Evolutionary conservation across 2,113 vertebrate genomes (phyloP), one percentile per base, ranked within the genome.

Genomic region (Hyperoodon ampullatus): DNA sequence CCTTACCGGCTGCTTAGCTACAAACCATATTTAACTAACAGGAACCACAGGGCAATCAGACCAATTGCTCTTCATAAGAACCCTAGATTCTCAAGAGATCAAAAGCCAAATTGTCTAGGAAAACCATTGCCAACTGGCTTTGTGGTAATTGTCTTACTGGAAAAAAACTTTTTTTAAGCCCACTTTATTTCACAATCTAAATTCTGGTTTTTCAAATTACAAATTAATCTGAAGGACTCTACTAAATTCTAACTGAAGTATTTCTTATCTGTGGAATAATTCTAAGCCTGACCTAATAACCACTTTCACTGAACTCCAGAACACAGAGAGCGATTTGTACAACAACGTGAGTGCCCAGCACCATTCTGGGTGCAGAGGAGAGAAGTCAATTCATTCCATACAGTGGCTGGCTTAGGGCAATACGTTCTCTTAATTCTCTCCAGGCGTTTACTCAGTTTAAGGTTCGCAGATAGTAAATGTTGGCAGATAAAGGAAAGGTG

Each of bases 161-260:
- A 55, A 97, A 84, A 95, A 16, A 14, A 26, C 1, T 39, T 39
- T 39, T 44, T 70, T 33, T 90, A 55, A 90, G 26, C 11, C 26
- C 18, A 84, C 23, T 83, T 90, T 47, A 89, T 89, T 93, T 88
- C 75, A 94, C 65, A 96, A 94, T 93, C 47, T 94, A 81, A 68
- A 82, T 82, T 88, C 65, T 94, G 77, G 30, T 81, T 90, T 96
- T 91, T 93, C 66, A 82, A 85, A 97, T 77, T 72, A 66, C 42
- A 91, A 94, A 9, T 53, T 93, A 88, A 93, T 83, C 60, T 72
- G 55, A 94, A 55, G 30, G 53, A 81, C 21, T 15, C 44, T 30
- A 33, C 26, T 87, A 53, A 70, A 33, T 80, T 93, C 84, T 47
- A 83, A 78, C 24, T 85, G 28, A 93, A 78, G 35, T 55, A 68